phyloP scores from a whole-genome alignment of 2,797 vertebrate genomes.

The Lacerta agilis region DNA sequence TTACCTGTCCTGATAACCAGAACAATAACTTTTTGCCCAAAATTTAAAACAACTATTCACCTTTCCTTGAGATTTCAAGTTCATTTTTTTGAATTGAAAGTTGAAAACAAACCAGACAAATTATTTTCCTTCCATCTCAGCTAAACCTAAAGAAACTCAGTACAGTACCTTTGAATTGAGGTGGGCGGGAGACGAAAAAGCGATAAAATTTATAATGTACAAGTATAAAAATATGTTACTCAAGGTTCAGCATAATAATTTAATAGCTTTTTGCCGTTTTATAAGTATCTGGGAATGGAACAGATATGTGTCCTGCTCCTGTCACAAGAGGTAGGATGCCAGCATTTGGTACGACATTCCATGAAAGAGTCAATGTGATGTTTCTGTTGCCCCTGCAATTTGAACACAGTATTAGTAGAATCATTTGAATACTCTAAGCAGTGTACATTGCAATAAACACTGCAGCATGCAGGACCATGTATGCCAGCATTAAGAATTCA shows the following conservation, averaged over 20 bases:
- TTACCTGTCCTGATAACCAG: constrained; percentile 42
- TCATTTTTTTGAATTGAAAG: constrained; percentile 32
- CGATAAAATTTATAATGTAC: constrained; percentile 78
- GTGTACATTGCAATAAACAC: neutral
- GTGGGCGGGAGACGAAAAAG: constrained; percentile 63
- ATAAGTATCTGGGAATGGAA: constrained; percentile 94
- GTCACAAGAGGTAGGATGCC: constrained; percentile 95
- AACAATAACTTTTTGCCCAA: constrained; percentile 17
- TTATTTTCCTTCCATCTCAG: constrained; percentile 47
- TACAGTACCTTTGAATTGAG: constrained; percentile 58
- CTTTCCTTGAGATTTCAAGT: constrained; percentile 59
- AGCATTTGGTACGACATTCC: constrained; percentile 98
- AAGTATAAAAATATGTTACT: constrained; percentile 83
- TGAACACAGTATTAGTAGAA: constrained; percentile 54
- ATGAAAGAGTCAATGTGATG: constrained; percentile 93
- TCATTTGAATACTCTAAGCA: constrained; percentile 1
- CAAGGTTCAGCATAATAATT: constrained; percentile 79
- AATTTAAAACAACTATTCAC: constrained; percentile 39
- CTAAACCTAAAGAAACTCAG: constrained; percentile 51
- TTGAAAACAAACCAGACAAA: constrained; percentile 3
- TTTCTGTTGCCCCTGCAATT: constrained; percentile 93
- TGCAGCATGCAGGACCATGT: neutral
- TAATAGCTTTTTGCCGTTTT: constrained; percentile 93
- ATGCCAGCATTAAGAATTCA: neutral
- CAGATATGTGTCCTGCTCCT: constrained; percentile 90